Evolutionary conservation across 2,888 invertebrate genomes (phyloP).

Genomic region (Sympetrum striolatum): DNA sequence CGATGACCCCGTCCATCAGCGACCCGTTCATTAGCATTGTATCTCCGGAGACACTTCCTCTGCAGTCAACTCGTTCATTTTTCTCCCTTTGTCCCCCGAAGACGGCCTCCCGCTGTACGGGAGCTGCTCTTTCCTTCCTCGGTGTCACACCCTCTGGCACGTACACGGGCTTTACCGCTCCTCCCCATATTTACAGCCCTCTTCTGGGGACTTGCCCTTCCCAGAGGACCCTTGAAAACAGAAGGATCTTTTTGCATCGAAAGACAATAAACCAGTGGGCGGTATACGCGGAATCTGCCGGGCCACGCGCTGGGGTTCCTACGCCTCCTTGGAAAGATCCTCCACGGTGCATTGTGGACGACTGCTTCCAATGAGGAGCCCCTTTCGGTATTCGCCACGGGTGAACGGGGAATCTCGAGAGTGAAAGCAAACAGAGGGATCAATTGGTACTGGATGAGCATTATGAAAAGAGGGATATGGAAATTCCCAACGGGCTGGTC

Average conservation of each 20-base stretch:
- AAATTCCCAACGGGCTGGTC: too few species aligned
- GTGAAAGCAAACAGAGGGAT: too few species aligned
- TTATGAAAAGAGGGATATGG: too few species aligned
- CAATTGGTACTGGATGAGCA: too few species aligned
- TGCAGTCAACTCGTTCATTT: not conserved
- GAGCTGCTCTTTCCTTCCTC: not conserved
- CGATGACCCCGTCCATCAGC: not conserved
- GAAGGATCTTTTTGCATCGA: not conserved
- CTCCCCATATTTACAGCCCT: not conserved
- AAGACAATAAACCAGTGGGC: not conserved
- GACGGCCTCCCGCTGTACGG: not conserved
- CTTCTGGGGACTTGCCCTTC: not conserved
- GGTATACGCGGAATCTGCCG: not conserved
- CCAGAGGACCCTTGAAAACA: not conserved
- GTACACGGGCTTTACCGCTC: not conserved
- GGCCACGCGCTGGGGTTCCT: not conserved
- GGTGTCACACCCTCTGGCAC: not conserved
- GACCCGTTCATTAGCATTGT: not conserved
- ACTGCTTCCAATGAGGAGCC: too few species aligned
- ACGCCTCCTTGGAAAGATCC: not conserved
- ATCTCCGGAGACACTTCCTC: not conserved
- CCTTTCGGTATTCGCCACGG: too few species aligned
- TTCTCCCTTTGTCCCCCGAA: not conserved
- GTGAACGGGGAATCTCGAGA: too few species aligned
- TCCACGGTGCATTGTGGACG: not conserved